Percentiles rank a stretch among this genome's conserved stretches.
phyloP scores from a whole-genome alignment of 2,797 vertebrate species.

The Novumbra hubbsi region DNA sequence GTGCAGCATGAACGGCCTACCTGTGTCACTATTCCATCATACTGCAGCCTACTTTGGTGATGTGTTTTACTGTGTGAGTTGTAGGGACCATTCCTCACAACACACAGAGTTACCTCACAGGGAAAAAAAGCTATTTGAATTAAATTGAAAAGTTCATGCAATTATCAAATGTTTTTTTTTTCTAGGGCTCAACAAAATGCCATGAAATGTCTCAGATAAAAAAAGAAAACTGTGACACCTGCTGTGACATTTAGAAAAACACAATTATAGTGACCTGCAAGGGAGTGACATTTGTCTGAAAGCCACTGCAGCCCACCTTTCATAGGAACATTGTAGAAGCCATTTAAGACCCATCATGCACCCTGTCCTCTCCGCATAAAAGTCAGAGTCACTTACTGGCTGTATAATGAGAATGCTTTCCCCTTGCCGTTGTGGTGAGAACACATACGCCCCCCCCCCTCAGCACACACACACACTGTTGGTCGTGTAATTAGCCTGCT shows the following conservation, averaged over 20 bases:
- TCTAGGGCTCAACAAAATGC: constrained; percentile 62
- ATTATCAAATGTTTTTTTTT: constrained; percentile 38
- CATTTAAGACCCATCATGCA: constrained; percentile 55
- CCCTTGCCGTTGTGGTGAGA: constrained; percentile 34
- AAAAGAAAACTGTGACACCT: constrained; percentile 66
- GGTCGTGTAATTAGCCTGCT: constrained; percentile 67
- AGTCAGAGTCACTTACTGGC: constrained; percentile 61
- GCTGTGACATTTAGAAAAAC: constrained; percentile 69
- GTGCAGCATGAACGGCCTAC: too few species aligned
- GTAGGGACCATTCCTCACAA: not conserved
- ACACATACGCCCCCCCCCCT: constrained; percentile 24
- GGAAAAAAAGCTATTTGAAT: too few species aligned
- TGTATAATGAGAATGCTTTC: constrained; percentile 64
- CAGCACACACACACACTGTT: constrained; percentile 31
- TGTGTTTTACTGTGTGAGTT: too few species aligned
- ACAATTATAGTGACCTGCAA: constrained; percentile 67
- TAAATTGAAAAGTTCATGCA: too few species aligned
- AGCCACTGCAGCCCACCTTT: constrained; percentile 53
- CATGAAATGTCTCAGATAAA: constrained; percentile 64
- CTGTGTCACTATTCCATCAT: too few species aligned
- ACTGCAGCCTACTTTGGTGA: too few species aligned
- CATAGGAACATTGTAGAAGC: constrained; percentile 55
- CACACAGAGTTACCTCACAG: constrained; percentile 34
- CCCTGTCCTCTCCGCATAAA: constrained; percentile 14
- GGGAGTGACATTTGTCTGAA: constrained; percentile 69